These are phyloP conservation scores for Ormia ochracea DNA, from an alignment of 2,888 invertebrate species.

Conservation along the genomic window DNA sequence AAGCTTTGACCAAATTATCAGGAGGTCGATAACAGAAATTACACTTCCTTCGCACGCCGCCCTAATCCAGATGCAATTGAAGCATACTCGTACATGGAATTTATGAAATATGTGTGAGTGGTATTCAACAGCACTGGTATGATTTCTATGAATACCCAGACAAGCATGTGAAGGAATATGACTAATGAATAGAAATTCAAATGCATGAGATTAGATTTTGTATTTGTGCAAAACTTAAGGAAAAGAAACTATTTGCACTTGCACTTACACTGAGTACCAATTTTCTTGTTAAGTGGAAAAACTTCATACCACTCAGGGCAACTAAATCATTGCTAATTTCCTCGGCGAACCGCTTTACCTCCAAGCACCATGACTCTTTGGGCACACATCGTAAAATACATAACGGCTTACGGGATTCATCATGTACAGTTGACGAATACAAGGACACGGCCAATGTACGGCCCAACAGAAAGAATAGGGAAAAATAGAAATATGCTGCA, in stretches of 20 bases:
- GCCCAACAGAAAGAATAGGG: constrained; percentile 79
- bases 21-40: too few relatives aligned
- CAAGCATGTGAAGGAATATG: neutral
- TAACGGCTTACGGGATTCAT: constrained; percentile 78
- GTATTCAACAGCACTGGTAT: too few relatives aligned
- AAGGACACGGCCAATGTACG: constrained; percentile 79
- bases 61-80: too few relatives aligned
- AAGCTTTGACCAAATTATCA: too few relatives aligned
- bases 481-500: constrained; percentile 79
- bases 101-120: too few relatives aligned
- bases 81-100: neutral
- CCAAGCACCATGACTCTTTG: constrained; percentile 77
- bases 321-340: constrained; percentile 74
- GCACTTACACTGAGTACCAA: constrained; percentile 73
- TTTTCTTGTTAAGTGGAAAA: constrained; percentile 75
- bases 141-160: too few relatives aligned
- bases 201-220: neutral
- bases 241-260: constrained; percentile 29
- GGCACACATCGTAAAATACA: constrained; percentile 77
- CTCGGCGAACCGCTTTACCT: constrained; percentile 76
- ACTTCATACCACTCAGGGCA: constrained; percentile 75
- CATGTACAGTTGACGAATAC: constrained; percentile 79
- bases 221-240: neutral
- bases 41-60: too few relatives aligned
- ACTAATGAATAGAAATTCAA: neutral